Evolutionary conservation across 2,888 invertebrate genomes (phyloP).

Genomic region (Heteromurus nitidus): DNA sequence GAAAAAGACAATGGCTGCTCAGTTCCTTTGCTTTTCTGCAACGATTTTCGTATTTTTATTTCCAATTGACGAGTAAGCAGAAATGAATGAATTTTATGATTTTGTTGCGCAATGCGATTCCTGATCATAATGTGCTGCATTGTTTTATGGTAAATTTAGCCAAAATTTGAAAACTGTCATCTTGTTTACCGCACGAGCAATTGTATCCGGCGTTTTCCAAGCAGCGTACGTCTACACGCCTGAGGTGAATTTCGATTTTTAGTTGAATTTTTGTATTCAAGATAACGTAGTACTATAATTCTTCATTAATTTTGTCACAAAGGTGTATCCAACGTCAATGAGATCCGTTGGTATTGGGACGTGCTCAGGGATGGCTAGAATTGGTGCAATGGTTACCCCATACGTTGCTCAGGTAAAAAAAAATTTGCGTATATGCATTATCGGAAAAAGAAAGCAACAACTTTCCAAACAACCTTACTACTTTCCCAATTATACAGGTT

Average conservation of each 20-base stretch:
- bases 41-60: slow-evolving; percentile 76
- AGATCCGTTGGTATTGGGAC: slow-evolving; percentile 91
- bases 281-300: too few species aligned
- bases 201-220: slow-evolving; percentile 95
- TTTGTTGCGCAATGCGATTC: too few species aligned
- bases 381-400: slow-evolving; percentile 95
- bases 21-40: slow-evolving; percentile 89
- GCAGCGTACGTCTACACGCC: slow-evolving; percentile 97
- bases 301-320: not conserved
- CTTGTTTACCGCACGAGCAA: slow-evolving; percentile 90
- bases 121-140: too few species aligned
- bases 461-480: too few species aligned
- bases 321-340: slow-evolving; percentile 71
- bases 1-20: slow-evolving; percentile 94
- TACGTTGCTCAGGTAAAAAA: slow-evolving; percentile 97
- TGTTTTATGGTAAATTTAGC: slow-evolving; percentile 80
- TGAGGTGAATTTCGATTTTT: slow-evolving; percentile 80
- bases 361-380: slow-evolving; percentile 91
- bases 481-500: slow-evolving; percentile 80
- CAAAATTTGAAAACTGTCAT: slow-evolving; percentile 86
- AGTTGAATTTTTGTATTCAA: too few species aligned
- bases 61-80: slow-evolving; percentile 78
- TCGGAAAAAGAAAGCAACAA: too few species aligned
- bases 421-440: too few species aligned
- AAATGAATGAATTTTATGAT: slow-evolving; percentile 37